Conservation (phyloP, 1,140 invertebrate genomes). For the Tetramorium alpestre region DNA sequence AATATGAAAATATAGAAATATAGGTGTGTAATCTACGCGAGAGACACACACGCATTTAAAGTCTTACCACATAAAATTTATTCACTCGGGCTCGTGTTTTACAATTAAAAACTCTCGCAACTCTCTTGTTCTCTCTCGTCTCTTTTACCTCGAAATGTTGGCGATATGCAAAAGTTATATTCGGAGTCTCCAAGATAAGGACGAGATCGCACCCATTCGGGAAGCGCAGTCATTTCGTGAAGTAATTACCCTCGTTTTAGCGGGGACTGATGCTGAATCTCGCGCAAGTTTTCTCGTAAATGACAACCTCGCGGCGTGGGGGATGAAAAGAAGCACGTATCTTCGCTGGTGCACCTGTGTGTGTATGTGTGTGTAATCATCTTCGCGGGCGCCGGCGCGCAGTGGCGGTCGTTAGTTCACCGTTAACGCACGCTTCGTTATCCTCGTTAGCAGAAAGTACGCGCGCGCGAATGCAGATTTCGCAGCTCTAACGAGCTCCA, state of each 20-base stretch:
- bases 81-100: neutral
- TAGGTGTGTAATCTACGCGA: neutral
- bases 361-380: neutral
- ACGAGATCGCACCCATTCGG: neutral
- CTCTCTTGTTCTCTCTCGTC: neutral
- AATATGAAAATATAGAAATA: neutral
- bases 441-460: constrained; percentile 65
- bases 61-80: neutral
- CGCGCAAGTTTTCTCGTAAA: neutral
- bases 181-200: neutral
- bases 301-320: too few species aligned
- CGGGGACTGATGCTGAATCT: neutral
- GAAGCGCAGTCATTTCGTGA: neutral
- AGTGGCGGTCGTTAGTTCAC: constrained; percentile 51
- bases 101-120: neutral
- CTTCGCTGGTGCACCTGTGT: neutral
- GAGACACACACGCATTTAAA: too few species aligned
- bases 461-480: constrained; percentile 34
- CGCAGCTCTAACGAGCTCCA: constrained; percentile 45
- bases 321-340: constrained; percentile 16
- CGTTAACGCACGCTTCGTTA: constrained; percentile 71
- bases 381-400: constrained; percentile 52
- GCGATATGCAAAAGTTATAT: neutral
- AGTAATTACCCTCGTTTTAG: neutral
- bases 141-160: neutral